Base-by-base conservation (phyloP, 2,888 invertebrate species). In the Agrochola litura region DNA sequence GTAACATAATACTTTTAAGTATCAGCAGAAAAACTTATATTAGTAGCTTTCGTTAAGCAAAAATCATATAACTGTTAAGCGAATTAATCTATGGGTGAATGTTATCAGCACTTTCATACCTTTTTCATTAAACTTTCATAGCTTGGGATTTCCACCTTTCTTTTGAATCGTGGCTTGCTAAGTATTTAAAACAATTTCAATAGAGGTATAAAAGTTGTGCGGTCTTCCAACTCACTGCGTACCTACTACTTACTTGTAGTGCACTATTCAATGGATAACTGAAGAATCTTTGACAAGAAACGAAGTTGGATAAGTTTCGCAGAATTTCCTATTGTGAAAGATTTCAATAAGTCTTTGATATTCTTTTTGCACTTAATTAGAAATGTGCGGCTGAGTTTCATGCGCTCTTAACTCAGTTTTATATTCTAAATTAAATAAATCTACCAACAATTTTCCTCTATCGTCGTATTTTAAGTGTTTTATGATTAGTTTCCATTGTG, bases 121-220 rank as follows among this genome's bases (percentile, higher is more conserved):
- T 52, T 61, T 67, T 6, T 46, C 22, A 58, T 70, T 52, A 58
- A 60, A 66, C 14, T 58, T 63, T 30, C 0, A 49, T 49, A 61
- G 68, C 30, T 64, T 52, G 9, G 6, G 46, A 56, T 49, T 41
- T 16, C 54, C 25, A 68, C 56, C n/a, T 54, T 77, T 76, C 68
- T 80, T 77, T 68, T 54, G 2, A 52, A 65, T 43, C 37, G 37
- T 66, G 76, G 81, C 37, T 68, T 81, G 73, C 67, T 52, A 83
- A 85, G 82, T 67, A 77, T 89, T 79, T 80, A 61, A 76, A 88
- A 88, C 87, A 77, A 86, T 89, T 88, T 88, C 86, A 87, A 86
- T 88, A 78, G 83, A 84, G 76, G 81, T 77, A 69, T 74, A 79
- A 86, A 85, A 89, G 87, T 89, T 89, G 65, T 71, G 66, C 76